Conservation (phyloP, 2,113 vertebrate species). For the Microcebus griseorufus region DNA sequence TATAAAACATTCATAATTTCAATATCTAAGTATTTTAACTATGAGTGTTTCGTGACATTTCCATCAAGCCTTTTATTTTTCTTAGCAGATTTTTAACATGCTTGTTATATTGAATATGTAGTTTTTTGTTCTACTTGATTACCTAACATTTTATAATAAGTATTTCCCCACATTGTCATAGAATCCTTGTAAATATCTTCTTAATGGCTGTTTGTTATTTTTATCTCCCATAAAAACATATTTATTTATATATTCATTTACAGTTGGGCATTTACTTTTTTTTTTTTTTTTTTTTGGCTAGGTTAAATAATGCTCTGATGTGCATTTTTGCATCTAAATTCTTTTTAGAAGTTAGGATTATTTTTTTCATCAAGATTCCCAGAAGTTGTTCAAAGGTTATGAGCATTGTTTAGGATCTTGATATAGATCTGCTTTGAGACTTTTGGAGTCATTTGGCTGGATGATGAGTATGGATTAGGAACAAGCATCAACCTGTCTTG, state of each 20-base stretch:
- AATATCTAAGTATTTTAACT: background rate
- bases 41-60: background rate
- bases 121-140: background rate
- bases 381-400: background rate
- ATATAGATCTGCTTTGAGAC: background rate
- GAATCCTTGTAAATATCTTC: background rate
- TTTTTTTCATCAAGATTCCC: background rate
- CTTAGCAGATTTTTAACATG: background rate
- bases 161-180: background rate
- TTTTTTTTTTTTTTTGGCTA: too few species aligned
- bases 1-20: background rate
- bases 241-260: conserved; percentile 1
- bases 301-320: background rate
- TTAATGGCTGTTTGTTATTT: conserved; percentile 16
- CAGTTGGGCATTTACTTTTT: background rate
- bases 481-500: background rate
- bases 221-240: background rate
- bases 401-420: background rate
- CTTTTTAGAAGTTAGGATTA: background rate
- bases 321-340: background rate
- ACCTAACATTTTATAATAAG: background rate
- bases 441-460: background rate
- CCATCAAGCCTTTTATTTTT: conserved; percentile 7
- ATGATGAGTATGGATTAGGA: background rate
- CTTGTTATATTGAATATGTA: background rate